phyloP scores from a whole-genome alignment of 1,140 invertebrate genomes.

The Carcinoscorpius rotundicauda region DNA sequence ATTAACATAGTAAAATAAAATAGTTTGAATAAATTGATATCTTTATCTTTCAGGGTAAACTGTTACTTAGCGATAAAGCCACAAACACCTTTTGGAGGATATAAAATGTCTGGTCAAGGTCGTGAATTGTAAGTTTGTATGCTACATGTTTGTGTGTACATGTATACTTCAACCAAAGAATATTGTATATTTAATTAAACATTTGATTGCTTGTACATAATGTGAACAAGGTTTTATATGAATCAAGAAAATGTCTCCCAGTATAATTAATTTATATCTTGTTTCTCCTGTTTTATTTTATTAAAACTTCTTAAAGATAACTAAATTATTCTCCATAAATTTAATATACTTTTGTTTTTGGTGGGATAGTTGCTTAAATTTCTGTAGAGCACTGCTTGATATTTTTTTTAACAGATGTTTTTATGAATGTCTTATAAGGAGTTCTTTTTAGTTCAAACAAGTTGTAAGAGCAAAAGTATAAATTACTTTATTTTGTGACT shows the following conservation, averaged over 20 bases:
- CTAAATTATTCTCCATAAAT: too few species aligned
- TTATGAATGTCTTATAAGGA: neutral
- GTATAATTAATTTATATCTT: too few species aligned
- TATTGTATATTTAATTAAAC: too few species aligned
- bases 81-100: slow-evolving; percentile 84
- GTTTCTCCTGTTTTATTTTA: too few species aligned
- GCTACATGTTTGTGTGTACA: neutral
- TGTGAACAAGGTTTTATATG: neutral
- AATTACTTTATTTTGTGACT: neutral
- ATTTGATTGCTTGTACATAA: too few species aligned
- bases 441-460: neutral
- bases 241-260: neutral
- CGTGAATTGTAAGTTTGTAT: slow-evolving; percentile 41
- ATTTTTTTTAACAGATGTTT: too few species aligned
- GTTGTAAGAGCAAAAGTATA: neutral
- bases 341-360: too few species aligned
- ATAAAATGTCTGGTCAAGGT: slow-evolving; percentile 64
- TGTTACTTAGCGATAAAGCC: slow-evolving; percentile 68
- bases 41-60: slow-evolving; percentile 54
- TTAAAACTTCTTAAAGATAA: too few species aligned
- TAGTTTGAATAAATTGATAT: slow-evolving; percentile 1
- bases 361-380: too few species aligned
- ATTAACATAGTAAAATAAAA: too few species aligned
- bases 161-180: too few species aligned
- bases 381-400: neutral